A percentile compares a stretch with the other conserved stretches of the same genome.
These are phyloP conservation scores for Eupleurogrammus muticus DNA, from an alignment of 2,797 vertebrate genomes.

Conservation along the genomic window DNA sequence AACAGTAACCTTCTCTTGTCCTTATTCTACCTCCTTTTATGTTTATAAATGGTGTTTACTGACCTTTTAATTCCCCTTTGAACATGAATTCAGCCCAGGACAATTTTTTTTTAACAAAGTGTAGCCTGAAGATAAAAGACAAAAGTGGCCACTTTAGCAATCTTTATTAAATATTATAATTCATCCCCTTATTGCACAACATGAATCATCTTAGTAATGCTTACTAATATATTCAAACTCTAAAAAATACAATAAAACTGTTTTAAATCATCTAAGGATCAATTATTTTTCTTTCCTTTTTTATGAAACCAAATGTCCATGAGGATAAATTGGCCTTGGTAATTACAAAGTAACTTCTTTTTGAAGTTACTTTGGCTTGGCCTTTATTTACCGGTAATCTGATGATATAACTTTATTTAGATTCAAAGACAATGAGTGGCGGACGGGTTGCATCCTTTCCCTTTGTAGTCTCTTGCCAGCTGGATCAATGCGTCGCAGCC, in stretches of 20 bases:
- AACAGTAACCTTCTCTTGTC: background rate
- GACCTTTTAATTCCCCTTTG: conserved; percentile 42
- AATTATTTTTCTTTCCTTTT: background rate
- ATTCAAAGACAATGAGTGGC: conserved; percentile 8
- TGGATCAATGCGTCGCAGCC: conserved; percentile 34
- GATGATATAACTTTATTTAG: conserved; percentile 12
- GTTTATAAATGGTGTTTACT: conserved; percentile 13
- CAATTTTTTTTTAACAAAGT: background rate
- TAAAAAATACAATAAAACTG: background rate
- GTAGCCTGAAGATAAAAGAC: conserved; percentile 18
- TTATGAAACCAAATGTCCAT: background rate
- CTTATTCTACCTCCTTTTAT: conserved; percentile 1
- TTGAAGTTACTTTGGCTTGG: background rate
- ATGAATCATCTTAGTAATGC: background rate
- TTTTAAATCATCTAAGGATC: background rate
- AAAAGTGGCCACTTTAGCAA: rapidly evolving
- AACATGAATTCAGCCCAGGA: background rate
- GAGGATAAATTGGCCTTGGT: background rate
- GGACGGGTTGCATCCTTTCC: background rate
- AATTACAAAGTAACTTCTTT: background rate
- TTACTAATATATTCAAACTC: background rate
- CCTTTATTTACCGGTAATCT: background rate
- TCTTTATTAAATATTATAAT: background rate
- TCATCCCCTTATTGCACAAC: background rate
- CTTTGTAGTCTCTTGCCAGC: conserved; percentile 29